phyloP scores from a whole-genome alignment of 2,113 vertebrate genomes.

The Colaptes auratus region DNA sequence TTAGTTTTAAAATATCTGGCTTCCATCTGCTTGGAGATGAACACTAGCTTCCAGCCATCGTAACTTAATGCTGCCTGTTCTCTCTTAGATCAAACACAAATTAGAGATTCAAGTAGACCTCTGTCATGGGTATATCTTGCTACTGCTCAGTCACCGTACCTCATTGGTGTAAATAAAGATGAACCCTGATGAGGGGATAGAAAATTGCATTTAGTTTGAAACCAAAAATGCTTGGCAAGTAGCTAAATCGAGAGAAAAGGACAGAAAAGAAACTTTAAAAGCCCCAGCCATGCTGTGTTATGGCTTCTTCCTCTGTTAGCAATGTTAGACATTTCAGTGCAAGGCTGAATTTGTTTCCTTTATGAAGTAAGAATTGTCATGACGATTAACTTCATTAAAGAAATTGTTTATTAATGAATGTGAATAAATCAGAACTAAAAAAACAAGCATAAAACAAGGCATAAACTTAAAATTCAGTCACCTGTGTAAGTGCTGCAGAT shows the following conservation, averaged over 20 bases:
- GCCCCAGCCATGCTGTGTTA: neutral
- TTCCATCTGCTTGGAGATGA: conserved; percentile 36
- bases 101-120: conserved; percentile 18
- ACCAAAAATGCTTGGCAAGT: conserved; percentile 10
- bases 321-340: neutral
- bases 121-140: neutral
- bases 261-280: neutral
- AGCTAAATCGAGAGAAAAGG: conserved; percentile 12
- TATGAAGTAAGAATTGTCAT: neutral
- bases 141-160: conserved; percentile 28
- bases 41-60: neutral
- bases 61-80: conserved; percentile 17
- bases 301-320: neutral
- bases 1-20: conserved; percentile 45
- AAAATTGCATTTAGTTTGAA: conserved; percentile 26
- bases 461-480: neutral
- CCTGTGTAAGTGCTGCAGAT: neutral
- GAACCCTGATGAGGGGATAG: conserved; percentile 1
- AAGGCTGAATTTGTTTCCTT: conserved; percentile 20
- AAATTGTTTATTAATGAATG: conserved; percentile 15
- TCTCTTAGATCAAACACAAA: neutral
- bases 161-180: conserved; percentile 7
- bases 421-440: conserved; percentile 18
- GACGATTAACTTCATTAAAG: neutral
- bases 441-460: neutral